Percentiles rank a stretch among this genome's conserved stretches.
Conservation (phyloP, 2,888 invertebrate genomes). For the Cryptophagus acutangulus region DNA sequence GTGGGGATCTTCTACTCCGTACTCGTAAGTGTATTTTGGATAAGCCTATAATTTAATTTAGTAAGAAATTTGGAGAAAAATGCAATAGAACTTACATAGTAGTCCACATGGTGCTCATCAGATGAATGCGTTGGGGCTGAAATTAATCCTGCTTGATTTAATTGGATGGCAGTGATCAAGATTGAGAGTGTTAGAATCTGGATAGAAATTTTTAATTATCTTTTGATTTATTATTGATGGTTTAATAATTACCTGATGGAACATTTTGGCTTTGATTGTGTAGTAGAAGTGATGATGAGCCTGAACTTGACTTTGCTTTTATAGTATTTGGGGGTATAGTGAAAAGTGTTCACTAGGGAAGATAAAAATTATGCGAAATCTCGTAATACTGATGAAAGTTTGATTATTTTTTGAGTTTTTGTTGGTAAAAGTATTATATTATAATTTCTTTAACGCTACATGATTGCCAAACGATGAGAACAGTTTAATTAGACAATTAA, state of each 20-base stretch:
- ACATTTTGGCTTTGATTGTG: not conserved
- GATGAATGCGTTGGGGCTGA: not conserved
- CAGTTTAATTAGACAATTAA: too few species aligned
- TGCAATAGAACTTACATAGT: conserved; percentile 53
- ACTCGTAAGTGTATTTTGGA: conserved; percentile 46
- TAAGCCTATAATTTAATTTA: conserved; percentile 21
- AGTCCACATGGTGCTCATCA: conserved; percentile 56
- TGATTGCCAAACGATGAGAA: too few species aligned
- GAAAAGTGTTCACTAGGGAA: too few species aligned
- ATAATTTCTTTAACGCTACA: too few species aligned
- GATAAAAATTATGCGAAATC: too few species aligned
- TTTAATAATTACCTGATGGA: not conserved
- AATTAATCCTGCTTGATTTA: not conserved
- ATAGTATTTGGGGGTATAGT: too few species aligned
- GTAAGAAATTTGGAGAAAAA: not conserved
- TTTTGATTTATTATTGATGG: not conserved
- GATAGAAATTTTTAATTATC: not conserved
- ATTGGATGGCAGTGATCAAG: not conserved
- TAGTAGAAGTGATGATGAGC: not conserved
- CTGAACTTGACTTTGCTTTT: not conserved
- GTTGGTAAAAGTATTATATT: too few species aligned
- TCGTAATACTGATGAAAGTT: too few species aligned
- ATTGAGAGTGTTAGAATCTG: not conserved
- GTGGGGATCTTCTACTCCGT: conserved; percentile 54
- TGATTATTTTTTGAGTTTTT: too few species aligned